Percentiles rank a stretch among this genome's conserved stretches.
phyloP scores from a whole-genome alignment of 2,888 invertebrate genomes.

The Lysandra coridon region DNA sequence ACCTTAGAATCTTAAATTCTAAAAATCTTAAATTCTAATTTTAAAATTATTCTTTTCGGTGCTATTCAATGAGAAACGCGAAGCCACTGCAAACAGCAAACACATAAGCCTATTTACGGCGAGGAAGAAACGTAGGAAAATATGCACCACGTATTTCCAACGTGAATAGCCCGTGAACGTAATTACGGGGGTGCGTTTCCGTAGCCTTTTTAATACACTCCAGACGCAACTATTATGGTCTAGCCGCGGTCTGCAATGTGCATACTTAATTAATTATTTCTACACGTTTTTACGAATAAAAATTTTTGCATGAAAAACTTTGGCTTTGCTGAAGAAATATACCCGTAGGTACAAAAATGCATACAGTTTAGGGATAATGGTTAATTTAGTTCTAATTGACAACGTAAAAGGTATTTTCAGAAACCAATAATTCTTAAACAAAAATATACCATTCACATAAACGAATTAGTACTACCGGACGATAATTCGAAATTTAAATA shows the following conservation, averaged over 20 bases:
- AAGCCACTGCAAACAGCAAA: constrained; percentile 5
- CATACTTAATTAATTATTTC: constrained; percentile 2
- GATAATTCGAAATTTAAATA: constrained; percentile 11
- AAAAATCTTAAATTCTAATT: not conserved
- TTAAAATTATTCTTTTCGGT: not conserved
- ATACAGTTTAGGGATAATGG: no score
- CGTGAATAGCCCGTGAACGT: not conserved
- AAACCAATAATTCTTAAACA: not conserved
- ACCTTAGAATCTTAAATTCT: no score
- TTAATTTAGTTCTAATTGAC: not conserved
- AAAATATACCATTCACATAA: not conserved
- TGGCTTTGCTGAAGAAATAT: not conserved
- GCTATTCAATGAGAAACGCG: not conserved
- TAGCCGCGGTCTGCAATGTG: constrained; percentile 1
- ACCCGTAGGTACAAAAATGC: no score
- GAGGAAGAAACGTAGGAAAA: not conserved
- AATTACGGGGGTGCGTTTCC: constrained; percentile 22
- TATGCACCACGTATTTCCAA: not conserved
- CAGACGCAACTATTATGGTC: constrained; percentile 17
- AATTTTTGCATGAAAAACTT: not conserved
- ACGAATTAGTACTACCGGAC: constrained; percentile 1
- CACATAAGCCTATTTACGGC: not conserved
- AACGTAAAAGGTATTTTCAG: not conserved
- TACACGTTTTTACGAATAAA: not conserved
- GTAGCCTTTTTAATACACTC: not conserved